Conservation (phyloP, 64 coral and sea anemone genomes). For the Montipora efflorescens region DNA sequence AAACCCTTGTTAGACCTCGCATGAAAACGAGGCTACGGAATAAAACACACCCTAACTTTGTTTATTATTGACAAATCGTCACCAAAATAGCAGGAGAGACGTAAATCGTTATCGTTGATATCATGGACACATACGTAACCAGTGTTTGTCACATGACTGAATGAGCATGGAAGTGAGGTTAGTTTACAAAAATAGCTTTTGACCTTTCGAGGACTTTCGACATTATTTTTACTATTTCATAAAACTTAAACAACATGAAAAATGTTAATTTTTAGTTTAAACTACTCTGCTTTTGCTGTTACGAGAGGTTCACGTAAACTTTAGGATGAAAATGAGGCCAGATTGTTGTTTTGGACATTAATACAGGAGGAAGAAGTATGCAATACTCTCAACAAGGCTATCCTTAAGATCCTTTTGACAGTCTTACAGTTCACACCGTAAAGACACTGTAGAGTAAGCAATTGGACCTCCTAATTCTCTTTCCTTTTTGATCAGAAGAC, state of each 20-base stretch:
- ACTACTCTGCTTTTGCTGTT: neutral
- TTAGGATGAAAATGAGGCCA: neutral
- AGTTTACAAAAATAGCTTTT: slow-evolving; percentile 40
- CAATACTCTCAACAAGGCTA: slow-evolving; percentile 2
- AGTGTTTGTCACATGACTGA: slow-evolving; percentile 41
- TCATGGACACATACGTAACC: neutral
- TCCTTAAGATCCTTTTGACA: neutral
- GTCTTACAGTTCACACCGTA: neutral
- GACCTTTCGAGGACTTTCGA: neutral
- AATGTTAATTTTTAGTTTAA: neutral
- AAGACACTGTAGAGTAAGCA: neutral
- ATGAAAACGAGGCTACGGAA: slow-evolving; percentile 77
- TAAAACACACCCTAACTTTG: slow-evolving; percentile 32
- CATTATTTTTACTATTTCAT: neutral
- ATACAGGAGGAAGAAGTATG: neutral
- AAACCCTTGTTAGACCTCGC: slow-evolving; percentile 20
- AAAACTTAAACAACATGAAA: neutral
- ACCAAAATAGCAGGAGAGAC: no score
- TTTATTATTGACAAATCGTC: no score
- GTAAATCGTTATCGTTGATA: no score
- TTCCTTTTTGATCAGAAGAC: no score
- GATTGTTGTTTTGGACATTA: neutral
- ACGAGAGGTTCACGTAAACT: neutral
- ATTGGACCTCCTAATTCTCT: neutral
- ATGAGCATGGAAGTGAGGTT: slow-evolving; percentile 51